Percentiles rank a stretch among this genome's conserved stretches.
These are phyloP conservation scores for Microchrysa polita DNA, from an alignment of 2,888 invertebrate species.

Conservation along the genomic window DNA sequence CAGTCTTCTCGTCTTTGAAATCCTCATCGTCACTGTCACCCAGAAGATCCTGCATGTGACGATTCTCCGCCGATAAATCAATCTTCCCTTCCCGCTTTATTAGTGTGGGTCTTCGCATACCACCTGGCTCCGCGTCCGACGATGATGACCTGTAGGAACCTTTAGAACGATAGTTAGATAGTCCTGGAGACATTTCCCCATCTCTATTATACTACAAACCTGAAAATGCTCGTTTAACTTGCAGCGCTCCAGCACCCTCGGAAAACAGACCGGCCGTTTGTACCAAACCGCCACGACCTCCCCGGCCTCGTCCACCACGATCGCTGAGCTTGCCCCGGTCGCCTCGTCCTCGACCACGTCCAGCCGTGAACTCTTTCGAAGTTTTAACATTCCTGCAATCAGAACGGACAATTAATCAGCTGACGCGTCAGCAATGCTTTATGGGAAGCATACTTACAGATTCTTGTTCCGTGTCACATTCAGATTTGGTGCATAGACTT, in stretches of 20 bases:
- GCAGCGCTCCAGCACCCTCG: slow-evolving; percentile 60
- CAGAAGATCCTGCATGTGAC: slow-evolving; percentile 57
- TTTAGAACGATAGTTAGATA: slow-evolving; percentile 1
- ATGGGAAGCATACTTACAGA: slow-evolving; percentile 57
- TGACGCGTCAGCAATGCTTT: not conserved
- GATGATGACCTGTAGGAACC: slow-evolving; percentile 32
- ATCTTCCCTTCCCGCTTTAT: slow-evolving; percentile 56
- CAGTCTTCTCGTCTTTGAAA: slow-evolving; percentile 57
- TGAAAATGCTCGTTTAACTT: not conserved
- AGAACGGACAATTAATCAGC: not conserved
- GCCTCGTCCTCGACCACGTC: slow-evolving; percentile 54
- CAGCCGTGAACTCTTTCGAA: slow-evolving; percentile 59
- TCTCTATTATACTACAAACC: not conserved
- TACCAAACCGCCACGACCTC: slow-evolving; percentile 57
- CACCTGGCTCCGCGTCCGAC: slow-evolving; percentile 53
- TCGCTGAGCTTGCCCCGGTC: slow-evolving; percentile 55
- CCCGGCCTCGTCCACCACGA: slow-evolving; percentile 53
- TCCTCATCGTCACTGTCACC: slow-evolving; percentile 60
- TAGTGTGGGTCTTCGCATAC: slow-evolving; percentile 56
- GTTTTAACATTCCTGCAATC: slow-evolving; percentile 62
- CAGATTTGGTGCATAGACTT: slow-evolving; percentile 70
- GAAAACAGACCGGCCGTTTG: slow-evolving; percentile 63
- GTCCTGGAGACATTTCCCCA: not conserved
- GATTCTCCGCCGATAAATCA: slow-evolving; percentile 57
- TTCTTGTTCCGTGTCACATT: slow-evolving; percentile 71